A percentile compares a stretch with the other conserved stretches of the same genome.
phyloP scores from a whole-genome alignment of 2,113 vertebrate species.

The Heterocephalus glaber region DNA sequence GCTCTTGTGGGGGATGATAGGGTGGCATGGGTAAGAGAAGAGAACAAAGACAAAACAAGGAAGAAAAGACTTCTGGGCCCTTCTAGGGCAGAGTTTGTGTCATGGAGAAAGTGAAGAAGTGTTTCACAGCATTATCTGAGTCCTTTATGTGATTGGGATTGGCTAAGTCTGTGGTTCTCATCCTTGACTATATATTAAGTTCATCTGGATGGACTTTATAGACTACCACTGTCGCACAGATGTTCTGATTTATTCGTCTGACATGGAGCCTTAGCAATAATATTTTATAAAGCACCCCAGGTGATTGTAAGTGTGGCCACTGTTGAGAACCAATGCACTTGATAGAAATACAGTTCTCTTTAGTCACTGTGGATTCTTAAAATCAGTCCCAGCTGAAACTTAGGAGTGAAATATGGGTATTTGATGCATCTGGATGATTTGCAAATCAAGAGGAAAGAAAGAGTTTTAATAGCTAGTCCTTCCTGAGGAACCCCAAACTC shows the following conservation, averaged over 20 bases:
- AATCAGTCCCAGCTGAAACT: neutral
- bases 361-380: neutral
- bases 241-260: constrained; percentile 18
- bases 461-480: neutral
- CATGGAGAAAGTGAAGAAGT: neutral
- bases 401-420: neutral
- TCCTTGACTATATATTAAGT: neutral
- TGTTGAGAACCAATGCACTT: neutral
- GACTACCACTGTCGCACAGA: neutral
- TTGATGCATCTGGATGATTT: neutral
- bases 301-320: neutral
- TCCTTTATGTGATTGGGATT: neutral
- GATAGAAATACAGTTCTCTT: neutral
- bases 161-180: neutral
- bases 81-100: neutral
- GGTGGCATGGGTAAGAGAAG: neutral
- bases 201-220: neutral
- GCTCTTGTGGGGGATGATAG: neutral
- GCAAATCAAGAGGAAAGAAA: neutral
- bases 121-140: neutral
- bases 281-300: neutral
- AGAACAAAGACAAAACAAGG: neutral
- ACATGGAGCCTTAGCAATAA: neutral
- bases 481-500: no score
- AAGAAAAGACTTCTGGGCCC: neutral